These are phyloP conservation scores for Ligdia adustata DNA, from an alignment of 2,888 invertebrate species.

Conservation along the genomic window DNA sequence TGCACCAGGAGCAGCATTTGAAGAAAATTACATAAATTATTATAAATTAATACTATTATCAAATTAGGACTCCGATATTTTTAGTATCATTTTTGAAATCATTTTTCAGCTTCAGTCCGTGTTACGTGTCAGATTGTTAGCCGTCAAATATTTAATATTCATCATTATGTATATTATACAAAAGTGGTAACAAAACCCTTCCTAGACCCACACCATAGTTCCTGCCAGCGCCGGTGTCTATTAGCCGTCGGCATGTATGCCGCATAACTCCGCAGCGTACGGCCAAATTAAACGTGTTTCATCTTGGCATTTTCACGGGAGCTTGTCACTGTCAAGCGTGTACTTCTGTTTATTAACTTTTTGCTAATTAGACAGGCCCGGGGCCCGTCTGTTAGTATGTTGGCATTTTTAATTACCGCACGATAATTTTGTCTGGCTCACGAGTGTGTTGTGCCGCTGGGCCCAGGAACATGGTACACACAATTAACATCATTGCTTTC, in stretches of 20 bases:
- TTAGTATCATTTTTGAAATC: too few relatives aligned
- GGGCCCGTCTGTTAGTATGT: constrained; percentile 75
- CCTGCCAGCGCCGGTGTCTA: too few relatives aligned
- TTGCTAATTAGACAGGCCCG: constrained; percentile 80
- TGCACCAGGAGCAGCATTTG: too few relatives aligned
- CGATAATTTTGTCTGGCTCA: constrained; percentile 67
- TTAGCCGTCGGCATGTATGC: constrained; percentile 34
- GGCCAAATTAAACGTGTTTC: constrained; percentile 81
- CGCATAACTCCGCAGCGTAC: constrained; percentile 53
- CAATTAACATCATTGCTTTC: constrained; percentile 53
- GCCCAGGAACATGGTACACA: constrained; percentile 48
- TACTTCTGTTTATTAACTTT: constrained; percentile 82
- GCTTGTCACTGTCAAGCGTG: constrained; percentile 79
- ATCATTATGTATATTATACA: too few relatives aligned
- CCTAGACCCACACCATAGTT: too few relatives aligned
- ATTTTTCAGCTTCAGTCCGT: too few relatives aligned
- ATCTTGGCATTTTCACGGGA: constrained; percentile 81
- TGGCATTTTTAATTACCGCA: constrained; percentile 82
- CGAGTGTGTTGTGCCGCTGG: constrained; percentile 47
- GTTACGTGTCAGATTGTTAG: too few relatives aligned
- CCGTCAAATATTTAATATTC: too few relatives aligned
- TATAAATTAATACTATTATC: too few relatives aligned
- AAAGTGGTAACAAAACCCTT: too few relatives aligned
- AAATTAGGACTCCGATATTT: too few relatives aligned
- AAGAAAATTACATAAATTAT: too few relatives aligned